Evolutionary conservation across 1,140 invertebrate species (phyloP), one percentile per base, ranked within the genome.

Genomic region (Copidosoma floridanum): DNA sequence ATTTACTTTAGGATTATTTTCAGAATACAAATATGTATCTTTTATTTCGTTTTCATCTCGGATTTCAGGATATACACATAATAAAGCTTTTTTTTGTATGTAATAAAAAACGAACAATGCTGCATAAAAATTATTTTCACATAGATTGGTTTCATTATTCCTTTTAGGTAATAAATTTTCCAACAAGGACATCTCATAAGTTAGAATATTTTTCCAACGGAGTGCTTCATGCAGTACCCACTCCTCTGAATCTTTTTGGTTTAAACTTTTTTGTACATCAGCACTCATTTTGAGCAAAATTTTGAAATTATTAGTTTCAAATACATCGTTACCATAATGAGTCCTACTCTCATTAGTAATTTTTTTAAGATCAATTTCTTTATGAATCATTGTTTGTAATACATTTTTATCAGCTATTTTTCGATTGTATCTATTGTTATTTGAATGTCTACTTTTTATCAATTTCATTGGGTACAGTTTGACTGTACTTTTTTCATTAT

Each of bases 51-150:
- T 27, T 0, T 78, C 77, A 48, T 65, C 71, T 46, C 69, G 65
- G 43, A 76, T 57, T 60, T 80, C 71, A 11, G 75, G 77, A 66
- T 75, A 78, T 32, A 78, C 53, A 23, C 69, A 72, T 1, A 75
- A 38, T 0, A 76, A 26, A 29, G 75, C 74, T 29, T 67, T 72
- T 47, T 72, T 76, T 26, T 79, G 77, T 6, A 75, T 64, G 29
- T 64, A 40, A 11, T 73, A 70, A 23, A 77, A 76, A 21, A n/a
- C 60, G 62, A 61, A 65, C 5, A 78, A 44, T 5, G 68, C 44
- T 5, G 54, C 43, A 65, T 64, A 68, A 61, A 73, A 71, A 50
- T 60, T 57, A 59, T 57, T 46, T 57, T 23, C 38, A 68, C 62
- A 40, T 5, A 60, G 65, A 44, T 70, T 66, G n/a, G 46, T 44